phyloP scores from a whole-genome alignment of 2,113 vertebrate species.

The Podiceps cristatus region DNA sequence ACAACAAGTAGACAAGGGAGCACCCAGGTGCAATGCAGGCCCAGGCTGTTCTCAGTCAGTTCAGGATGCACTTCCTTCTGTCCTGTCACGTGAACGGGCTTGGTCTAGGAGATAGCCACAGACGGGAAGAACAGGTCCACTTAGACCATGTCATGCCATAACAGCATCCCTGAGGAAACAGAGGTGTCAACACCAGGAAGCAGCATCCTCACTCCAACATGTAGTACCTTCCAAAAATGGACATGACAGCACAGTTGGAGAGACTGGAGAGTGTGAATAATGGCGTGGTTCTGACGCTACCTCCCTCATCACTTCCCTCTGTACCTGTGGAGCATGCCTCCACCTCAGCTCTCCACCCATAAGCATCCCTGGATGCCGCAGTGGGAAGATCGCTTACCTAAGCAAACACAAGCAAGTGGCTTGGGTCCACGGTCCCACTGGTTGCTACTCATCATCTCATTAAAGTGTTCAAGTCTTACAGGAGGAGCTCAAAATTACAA shows the following conservation, averaged over 20 bases:
- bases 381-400: neutral
- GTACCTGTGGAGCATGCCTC: fast-evolving
- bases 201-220: fast-evolving
- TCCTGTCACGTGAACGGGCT: neutral
- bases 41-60: neutral
- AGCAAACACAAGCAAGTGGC: fast-evolving
- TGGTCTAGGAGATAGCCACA: neutral
- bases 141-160: fast-evolving
- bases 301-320: neutral
- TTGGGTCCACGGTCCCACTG: neutral
- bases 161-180: neutral
- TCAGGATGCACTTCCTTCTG: neutral
- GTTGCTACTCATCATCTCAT: neutral
- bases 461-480: neutral
- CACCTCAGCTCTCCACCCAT: neutral
- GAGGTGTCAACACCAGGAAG: neutral
- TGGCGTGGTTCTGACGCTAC: fast-evolving
- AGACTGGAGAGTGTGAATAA: neutral
- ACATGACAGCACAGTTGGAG: fast-evolving
- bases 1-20: neutral
- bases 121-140: neutral
- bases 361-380: fast-evolving
- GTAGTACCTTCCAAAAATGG: neutral
- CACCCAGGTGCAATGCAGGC: neutral
- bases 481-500: neutral